A percentile compares a stretch with the other conserved stretches of the same genome.
Conservation (phyloP, 2,113 vertebrate species). For the Lasiurus cinereus region DNA sequence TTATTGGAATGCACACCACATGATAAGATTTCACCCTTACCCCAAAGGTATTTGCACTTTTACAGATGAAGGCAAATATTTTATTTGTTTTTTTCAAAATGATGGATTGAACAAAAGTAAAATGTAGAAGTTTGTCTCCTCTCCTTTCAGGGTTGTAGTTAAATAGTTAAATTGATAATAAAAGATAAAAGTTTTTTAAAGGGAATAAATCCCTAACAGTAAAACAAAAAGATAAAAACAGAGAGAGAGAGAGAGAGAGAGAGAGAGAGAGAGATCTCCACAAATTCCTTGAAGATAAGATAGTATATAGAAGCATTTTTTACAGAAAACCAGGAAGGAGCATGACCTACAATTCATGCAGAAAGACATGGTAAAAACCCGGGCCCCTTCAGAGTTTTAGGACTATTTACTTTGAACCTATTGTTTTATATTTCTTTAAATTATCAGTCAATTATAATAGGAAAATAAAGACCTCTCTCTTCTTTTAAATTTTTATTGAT, state of each 20-base stretch:
- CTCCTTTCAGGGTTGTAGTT: neutral
- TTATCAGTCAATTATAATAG: conserved; percentile 32
- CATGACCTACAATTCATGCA: neutral
- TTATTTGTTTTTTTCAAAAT: neutral
- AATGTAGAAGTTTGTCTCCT: neutral
- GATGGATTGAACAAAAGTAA: neutral
- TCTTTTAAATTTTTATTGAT: too few species aligned
- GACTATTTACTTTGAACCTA: conserved; percentile 21
- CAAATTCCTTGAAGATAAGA: conserved; percentile 24
- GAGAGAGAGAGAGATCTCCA: neutral
- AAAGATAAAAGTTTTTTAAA: conserved; percentile 30
- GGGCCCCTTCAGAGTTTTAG: neutral
- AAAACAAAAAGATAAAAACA: neutral
- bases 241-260: neutral
- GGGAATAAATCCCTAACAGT: neutral
- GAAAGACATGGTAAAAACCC: neutral
- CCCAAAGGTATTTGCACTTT: neutral
- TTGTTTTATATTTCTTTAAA: conserved; percentile 63
- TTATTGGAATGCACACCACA: neutral
- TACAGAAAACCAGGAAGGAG: neutral
- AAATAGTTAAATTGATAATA: conserved; percentile 34
- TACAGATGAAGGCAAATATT: neutral
- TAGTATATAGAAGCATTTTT: neutral
- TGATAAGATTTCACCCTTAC: neutral
- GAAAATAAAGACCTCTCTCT: conserved; percentile 64